Evolutionary conservation across 2,113 vertebrate genomes (phyloP).

Genomic region (Taurulus bubalis): DNA sequence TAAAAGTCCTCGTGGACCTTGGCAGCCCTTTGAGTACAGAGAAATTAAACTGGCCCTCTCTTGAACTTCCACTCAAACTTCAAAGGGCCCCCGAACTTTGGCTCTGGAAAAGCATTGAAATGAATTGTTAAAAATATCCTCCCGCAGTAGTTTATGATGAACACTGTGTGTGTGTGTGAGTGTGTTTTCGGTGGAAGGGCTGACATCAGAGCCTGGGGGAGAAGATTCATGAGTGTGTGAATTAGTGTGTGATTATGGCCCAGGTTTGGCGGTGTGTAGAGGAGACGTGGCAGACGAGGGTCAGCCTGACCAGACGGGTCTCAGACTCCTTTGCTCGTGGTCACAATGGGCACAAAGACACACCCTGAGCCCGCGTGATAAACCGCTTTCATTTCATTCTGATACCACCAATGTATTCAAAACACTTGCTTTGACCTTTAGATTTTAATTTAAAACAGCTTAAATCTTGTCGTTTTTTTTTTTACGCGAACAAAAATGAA

Average conservation of each 20-base stretch:
- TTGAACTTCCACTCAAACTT: slow-evolving; percentile 63
- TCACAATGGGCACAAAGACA: not conserved
- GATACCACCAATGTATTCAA: not conserved
- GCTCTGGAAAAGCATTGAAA: slow-evolving; percentile 56
- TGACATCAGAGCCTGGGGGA: slow-evolving; percentile 54
- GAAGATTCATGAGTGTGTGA: slow-evolving; percentile 72
- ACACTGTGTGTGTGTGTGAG: slow-evolving; percentile 26
- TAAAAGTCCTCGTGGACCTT: slow-evolving; percentile 46
- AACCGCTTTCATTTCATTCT: not conserved
- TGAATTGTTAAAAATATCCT: slow-evolving; percentile 68
- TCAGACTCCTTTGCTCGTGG: not conserved
- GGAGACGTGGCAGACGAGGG: slow-evolving; percentile 41
- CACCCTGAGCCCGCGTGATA: not conserved
- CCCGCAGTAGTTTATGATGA: slow-evolving; percentile 48
- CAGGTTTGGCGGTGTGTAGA: slow-evolving; percentile 58
- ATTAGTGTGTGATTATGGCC: slow-evolving; percentile 67
- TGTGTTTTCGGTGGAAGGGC: slow-evolving; percentile 29
- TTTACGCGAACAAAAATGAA: not conserved
- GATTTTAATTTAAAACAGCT: not conserved
- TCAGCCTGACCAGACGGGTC: slow-evolving; percentile 19
- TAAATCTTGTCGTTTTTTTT: not conserved
- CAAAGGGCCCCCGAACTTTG: slow-evolving; percentile 63
- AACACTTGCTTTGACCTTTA: not conserved
- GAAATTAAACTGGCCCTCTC: slow-evolving; percentile 59
- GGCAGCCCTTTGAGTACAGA: slow-evolving; percentile 47